phyloP scores from a whole-genome alignment of 2,113 vertebrate genomes.

The Hemibagrus wyckioides region DNA sequence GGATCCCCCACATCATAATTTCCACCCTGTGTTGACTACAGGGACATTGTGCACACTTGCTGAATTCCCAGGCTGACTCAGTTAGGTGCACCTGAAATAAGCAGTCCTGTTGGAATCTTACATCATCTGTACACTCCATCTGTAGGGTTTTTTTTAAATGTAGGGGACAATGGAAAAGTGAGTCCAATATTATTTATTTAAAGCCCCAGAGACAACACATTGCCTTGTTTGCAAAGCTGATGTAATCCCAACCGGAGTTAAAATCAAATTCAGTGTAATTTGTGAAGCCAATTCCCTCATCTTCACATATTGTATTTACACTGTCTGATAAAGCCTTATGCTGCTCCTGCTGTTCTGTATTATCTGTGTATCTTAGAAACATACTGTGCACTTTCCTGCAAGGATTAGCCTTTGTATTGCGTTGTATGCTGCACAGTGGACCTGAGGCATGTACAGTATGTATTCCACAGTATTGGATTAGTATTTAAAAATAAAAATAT shows the following conservation, averaged over 20 bases:
- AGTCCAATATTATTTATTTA: slow-evolving; percentile 19
- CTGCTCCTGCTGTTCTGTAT: neutral
- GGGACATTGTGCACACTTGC: neutral
- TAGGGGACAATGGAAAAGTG: neutral
- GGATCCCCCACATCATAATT: slow-evolving; percentile 46
- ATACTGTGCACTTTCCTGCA: neutral
- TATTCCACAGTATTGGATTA: neutral
- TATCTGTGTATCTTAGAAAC: neutral
- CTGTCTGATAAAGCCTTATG: neutral
- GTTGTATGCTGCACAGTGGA: neutral
- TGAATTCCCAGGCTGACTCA: slow-evolving; percentile 19
- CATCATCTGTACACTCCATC: slow-evolving; percentile 31
- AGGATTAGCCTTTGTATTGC: neutral
- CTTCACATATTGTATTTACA: neutral
- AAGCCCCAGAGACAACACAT: neutral
- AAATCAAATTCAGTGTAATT: neutral
- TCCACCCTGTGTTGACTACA: neutral
- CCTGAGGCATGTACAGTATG: neutral
- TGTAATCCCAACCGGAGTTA: neutral
- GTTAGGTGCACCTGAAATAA: neutral
- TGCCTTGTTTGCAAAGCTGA: slow-evolving; percentile 1
- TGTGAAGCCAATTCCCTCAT: neutral
- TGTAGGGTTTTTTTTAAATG: neutral
- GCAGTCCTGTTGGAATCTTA: slow-evolving; percentile 2
- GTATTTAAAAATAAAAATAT: neutral